Base-by-base conservation (phyloP, 2,113 vertebrate genomes). In the Lathamus discolor region DNA sequence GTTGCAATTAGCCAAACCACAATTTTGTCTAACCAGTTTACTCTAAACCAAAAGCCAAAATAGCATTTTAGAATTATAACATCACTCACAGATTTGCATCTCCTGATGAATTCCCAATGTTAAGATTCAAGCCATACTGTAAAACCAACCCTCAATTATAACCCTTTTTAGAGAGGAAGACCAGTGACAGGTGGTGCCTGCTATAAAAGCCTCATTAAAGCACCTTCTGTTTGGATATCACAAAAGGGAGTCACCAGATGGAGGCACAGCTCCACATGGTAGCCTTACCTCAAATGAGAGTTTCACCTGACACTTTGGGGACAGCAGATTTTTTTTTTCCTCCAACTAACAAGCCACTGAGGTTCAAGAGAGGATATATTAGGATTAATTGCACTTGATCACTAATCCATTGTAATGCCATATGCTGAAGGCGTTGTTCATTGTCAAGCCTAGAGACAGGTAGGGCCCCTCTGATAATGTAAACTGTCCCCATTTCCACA, bases 201-300 rank as follows among this genome's bases (percentile, higher is more conserved):
- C 96, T 98, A 95, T 98, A 98, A 98, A 98, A 97, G 90, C 95
- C 96, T 98, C 98, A 98, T 98, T 98, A 98, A 98, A 98, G 98
- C 97, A 98, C 96, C 97, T 98, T 98, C 97, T 98, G 98, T 97
- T 97, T 97, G 97, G 97, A 91, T 97, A 97, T 97, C 96, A 97
- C 96, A 97, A 98, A 98, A 97, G 97, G 86, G 97, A 97, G 93
- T 96, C 97, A 97, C 97, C 98, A 98, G 98, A 98, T 98, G 98
- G 98, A 98, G 87, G 94, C 94, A 97, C 97, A 96, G 96, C 97
- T 98, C 97, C 97, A 97, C 97, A 97, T 97, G 97, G 96, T 97
- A 97, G 95, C 87, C 96, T 97, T 98, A 98, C 97, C 96, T 97
- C 96, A 97, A 97, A 97, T 96, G 96, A 97, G 95, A 98, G 94